phyloP scores from a whole-genome alignment of 2,888 invertebrate species.

The Leucophenga maculata region DNA sequence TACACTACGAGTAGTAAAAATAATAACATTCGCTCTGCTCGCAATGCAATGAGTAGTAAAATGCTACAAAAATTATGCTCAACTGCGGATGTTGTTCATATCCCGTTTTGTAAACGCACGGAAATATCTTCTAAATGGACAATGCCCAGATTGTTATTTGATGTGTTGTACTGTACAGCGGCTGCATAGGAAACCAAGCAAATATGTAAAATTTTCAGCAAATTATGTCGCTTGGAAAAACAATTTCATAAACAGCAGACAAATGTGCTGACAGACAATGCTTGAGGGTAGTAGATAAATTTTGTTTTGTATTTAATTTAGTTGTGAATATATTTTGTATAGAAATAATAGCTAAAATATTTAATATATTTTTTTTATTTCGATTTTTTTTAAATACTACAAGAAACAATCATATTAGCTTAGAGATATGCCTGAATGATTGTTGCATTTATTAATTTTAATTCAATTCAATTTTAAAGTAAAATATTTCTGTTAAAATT shows the following conservation, averaged over 20 bases:
- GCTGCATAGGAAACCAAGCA: neutral
- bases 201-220: neutral
- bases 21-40: constrained; percentile 56
- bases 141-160: no score
- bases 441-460: neutral
- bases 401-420: no score
- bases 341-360: no score
- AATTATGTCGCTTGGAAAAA: constrained; percentile 20
- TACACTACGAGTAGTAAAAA: constrained; percentile 33
- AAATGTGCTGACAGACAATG: no score
- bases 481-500: neutral
- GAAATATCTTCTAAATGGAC: constrained; percentile 52
- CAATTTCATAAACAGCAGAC: neutral
- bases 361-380: no score
- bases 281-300: no score
- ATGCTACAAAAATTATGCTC: constrained; percentile 62
- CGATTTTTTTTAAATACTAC: no score
- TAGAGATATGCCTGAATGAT: no score
- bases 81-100: constrained; percentile 67
- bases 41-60: constrained; percentile 65
- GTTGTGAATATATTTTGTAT: no score
- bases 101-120: constrained; percentile 67
- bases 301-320: no score
- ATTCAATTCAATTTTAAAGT: no score
- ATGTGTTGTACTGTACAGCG: neutral